Evolutionary conservation across 2,113 vertebrate species (phyloP), one percentile per base, ranked within the genome.

Genomic region (Prolemur simus): DNA sequence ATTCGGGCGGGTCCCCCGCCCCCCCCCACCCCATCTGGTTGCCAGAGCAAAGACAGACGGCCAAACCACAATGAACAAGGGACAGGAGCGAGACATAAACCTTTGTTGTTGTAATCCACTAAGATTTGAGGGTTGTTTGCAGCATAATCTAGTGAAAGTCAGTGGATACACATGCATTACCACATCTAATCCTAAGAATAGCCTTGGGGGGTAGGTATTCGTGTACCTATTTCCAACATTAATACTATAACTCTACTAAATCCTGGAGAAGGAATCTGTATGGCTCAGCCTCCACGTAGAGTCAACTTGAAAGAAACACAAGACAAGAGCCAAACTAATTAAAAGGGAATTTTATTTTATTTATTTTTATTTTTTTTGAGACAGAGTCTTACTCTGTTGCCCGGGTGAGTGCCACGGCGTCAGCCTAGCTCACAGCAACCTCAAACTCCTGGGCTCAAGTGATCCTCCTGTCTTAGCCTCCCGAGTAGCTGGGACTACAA

Each of bases 341-440:
- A 81, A 92, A 73, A 92, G 21, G 52, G 80, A 92, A 92, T 94
- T 96, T 94, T 80, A 69, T 85, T 97, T 52, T 15, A 52, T 15
- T 52, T 15, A 54, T 54, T 54, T 18, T 54, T 54, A 18, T 54
- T 54, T 18, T 54, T 54, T 54, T 54, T 54, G 52, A 54, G 52
- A 54, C 17, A 20, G 52, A 54, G 17, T 54, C 17, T 54, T 18
- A 54, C 52, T 54, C 17, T 54, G 52, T 54, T 54, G 52, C 52
- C 6, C 6, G 17, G 52, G 52, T 54, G 52, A 54, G 1, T 18
- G 17, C 52, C 52, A 0, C 18, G 52, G 52, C 52, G 6, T 6
- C 17, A 54, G 17, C 52, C 52, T 5, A 54, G 52, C 52, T 54
- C 17, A 54, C 52, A 18, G 52, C 52, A 54, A 54, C 52, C 52